These are phyloP conservation scores for Pluvianellus socialis DNA, from an alignment of 2,113 vertebrate genomes.

Conservation along the genomic window DNA sequence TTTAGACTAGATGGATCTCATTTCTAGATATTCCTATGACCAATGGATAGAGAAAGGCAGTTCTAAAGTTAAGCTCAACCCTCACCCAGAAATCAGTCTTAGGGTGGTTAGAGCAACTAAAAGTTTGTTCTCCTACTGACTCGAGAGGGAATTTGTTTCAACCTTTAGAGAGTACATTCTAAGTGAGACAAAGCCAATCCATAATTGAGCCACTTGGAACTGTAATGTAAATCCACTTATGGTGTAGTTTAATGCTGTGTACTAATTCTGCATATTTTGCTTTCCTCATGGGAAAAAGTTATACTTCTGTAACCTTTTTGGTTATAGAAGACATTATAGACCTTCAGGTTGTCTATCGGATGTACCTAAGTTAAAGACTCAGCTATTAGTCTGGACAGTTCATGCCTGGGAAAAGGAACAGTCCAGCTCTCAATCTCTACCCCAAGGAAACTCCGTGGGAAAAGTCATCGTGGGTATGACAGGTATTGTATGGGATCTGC, in stretches of 20 bases:
- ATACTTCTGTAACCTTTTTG: not conserved
- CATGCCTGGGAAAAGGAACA: not conserved
- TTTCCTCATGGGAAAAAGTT: not conserved
- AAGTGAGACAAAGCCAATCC: not conserved
- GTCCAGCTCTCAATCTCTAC: not conserved
- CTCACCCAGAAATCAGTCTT: not conserved
- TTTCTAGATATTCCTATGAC: not conserved
- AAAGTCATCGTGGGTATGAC: not conserved
- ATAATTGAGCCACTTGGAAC: not conserved
- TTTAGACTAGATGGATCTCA: not conserved
- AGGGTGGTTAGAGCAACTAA: not conserved
- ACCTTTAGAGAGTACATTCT: not conserved
- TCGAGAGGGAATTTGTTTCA: not conserved
- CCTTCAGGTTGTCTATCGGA: not conserved
- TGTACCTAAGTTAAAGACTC: not conserved
- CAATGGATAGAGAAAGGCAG: not conserved
- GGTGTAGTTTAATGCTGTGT: not conserved
- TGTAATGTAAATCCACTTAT: not conserved
- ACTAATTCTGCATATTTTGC: not conserved
- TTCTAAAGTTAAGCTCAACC: not conserved
- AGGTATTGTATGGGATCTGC: not conserved
- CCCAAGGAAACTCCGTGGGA: not conserved
- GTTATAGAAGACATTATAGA: not conserved
- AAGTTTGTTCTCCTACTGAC: not conserved
- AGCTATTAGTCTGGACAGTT: not conserved